Evolutionary conservation across 2,888 invertebrate genomes (phyloP).

Genomic region (Antheraea yamamai): DNA sequence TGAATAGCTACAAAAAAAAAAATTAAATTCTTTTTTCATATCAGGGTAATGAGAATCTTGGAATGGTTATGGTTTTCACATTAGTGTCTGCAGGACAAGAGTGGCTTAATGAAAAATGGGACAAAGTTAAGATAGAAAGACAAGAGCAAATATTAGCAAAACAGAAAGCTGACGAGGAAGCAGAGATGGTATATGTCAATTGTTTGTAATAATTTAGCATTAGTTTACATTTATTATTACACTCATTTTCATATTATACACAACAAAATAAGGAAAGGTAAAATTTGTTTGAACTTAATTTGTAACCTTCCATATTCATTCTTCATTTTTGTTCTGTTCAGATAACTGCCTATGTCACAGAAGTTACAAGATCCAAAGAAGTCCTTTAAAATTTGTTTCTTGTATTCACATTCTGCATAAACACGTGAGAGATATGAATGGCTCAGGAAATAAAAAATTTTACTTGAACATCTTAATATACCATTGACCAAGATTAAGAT

Average conservation of each 20-base stretch:
- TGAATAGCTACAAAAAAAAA: too few relatives aligned
- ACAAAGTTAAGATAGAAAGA: slow-evolving; percentile 86
- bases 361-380: too few relatives aligned
- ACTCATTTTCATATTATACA: not conserved
- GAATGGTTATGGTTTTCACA: slow-evolving; percentile 99
- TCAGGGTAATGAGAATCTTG: slow-evolving; percentile 92
- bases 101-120: slow-evolving; percentile 94
- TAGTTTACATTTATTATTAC: not conserved
- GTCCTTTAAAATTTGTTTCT: too few relatives aligned
- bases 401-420: too few relatives aligned
- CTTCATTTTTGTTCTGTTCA: not conserved
- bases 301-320: not conserved
- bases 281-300: not conserved
- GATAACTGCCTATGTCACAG: too few relatives aligned
- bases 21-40: not conserved
- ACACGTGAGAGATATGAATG: too few relatives aligned
- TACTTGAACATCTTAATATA: too few relatives aligned
- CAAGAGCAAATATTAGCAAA: slow-evolving; percentile 87
- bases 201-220: not conserved
- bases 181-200: slow-evolving; percentile 85
- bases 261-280: not conserved
- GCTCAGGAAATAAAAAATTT: too few relatives aligned
- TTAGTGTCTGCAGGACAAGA: slow-evolving; percentile 96
- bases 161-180: slow-evolving; percentile 90
- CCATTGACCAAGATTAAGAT: too few relatives aligned